Evolutionary conservation across 2,113 vertebrate species (phyloP), one percentile per base, ranked within the genome.

Genomic region (Phrynosoma platyrhinos): DNA sequence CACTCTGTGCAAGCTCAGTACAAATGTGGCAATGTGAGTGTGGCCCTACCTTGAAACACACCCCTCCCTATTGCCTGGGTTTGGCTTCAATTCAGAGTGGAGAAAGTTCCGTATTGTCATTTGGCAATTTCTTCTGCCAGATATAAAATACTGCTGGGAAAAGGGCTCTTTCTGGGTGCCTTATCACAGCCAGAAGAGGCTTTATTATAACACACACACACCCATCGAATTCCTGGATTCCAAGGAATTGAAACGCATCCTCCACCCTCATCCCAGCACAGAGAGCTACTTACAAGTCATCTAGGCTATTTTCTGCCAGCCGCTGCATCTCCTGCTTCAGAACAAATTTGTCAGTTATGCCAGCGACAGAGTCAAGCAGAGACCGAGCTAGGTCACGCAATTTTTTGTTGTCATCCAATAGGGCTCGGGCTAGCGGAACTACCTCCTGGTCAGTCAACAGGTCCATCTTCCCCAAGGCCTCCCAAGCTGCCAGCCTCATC

Each of bases 281-380:
- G 47, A 23, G 72, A 12, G 8, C 9, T 5, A 30, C 89, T 87
- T 32, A 87, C 89, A 64, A 2, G 20, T 88, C 68, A 47, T 47
- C 32, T n/a, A 80, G 13, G 68, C 42, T 40, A 3, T 5, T 8
- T 5, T 23, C 14, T 0, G 77, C 77, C 77, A 74, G 40, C 8
- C 82, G 66, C 74, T 72, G 62, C 79, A 90, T 83, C 7, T 69
- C 89, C 66, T 83, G 77, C 75, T 53, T 64, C 75, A 97, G 85
- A 58, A 42, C 82, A 4, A 69, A 84, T 83, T 95, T 94, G 30
- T 90, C 87, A 1, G 78, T 86, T 58, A 96, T 94, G 55, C 91
- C 85, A 1, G 89, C 82, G 18, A 89, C 68, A 13, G 76, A 88
- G 52, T 76, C 74, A 62, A 94, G 80, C 74, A 95, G 87, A 3